A percentile compares a stretch with the other conserved stretches of the same genome.
Conservation (phyloP, 2,888 invertebrate genomes). For the Heliconius charithonia region DNA sequence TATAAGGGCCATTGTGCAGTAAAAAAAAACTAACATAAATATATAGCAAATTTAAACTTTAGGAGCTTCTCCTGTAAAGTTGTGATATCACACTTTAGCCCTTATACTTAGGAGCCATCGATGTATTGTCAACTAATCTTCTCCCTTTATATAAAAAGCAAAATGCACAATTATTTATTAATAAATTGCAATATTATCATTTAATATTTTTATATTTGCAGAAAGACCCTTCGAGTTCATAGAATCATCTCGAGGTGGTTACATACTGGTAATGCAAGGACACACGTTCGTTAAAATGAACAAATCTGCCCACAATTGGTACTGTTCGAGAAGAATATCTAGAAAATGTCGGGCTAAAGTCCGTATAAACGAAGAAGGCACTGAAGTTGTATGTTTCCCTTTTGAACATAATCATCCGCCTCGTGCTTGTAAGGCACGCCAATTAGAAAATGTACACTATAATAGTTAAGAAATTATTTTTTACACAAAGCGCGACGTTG, state of each 20-base stretch:
- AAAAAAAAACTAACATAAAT: too few relatives aligned
- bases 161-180: neutral
- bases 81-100: too few relatives aligned
- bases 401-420: slow-evolving; percentile 53
- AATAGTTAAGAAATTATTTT: neutral
- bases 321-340: slow-evolving; percentile 50
- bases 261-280: slow-evolving; percentile 43
- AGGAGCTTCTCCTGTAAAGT: too few relatives aligned
- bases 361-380: slow-evolving; percentile 35
- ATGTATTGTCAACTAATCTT: neutral
- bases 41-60: too few relatives aligned
- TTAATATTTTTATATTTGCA: slow-evolving; percentile 38
- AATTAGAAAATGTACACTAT: neutral
- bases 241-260: slow-evolving; percentile 39
- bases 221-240: slow-evolving; percentile 40
- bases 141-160: neutral
- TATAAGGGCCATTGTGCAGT: too few relatives aligned
- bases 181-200: neutral
- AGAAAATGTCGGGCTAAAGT: slow-evolving; percentile 48
- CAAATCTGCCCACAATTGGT: slow-evolving; percentile 47
- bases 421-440: neutral
- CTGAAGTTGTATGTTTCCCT: slow-evolving; percentile 31
- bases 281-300: slow-evolving; percentile 49
- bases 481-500: neutral
- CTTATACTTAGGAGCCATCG: too few relatives aligned